phyloP scores from a whole-genome alignment of 2,888 invertebrate genomes.

The Tanytarsus gracilentus region DNA sequence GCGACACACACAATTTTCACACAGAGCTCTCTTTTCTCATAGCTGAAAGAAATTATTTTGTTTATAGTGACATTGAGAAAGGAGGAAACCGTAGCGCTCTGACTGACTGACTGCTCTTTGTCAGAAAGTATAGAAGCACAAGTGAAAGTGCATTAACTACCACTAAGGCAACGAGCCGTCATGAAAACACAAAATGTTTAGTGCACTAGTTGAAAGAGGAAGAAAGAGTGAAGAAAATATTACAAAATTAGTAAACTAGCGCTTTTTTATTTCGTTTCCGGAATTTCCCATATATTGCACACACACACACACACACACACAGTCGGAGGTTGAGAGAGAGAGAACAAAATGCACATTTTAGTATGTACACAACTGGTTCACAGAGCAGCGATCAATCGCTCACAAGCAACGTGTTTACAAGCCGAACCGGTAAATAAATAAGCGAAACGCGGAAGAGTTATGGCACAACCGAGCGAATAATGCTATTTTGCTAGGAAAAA shows the following conservation, averaged over 20 bases:
- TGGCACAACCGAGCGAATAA: too few species aligned
- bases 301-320: neutral
- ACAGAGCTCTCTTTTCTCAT: neutral
- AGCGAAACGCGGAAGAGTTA: slow-evolving; percentile 26
- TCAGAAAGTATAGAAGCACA: slow-evolving; percentile 1
- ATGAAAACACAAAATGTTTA: neutral
- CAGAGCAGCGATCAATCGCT: neutral
- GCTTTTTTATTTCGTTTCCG: slow-evolving; percentile 21
- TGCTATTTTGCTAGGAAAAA: neutral
- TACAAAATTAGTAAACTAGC: slow-evolving; percentile 21
- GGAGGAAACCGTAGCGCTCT: neutral
- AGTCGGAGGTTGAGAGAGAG: neutral
- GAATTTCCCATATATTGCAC: slow-evolving; percentile 16
- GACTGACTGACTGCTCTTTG: neutral
- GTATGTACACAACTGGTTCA: slow-evolving; percentile 9
- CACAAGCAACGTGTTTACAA: slow-evolving; percentile 3
- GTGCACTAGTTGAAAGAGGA: neutral
- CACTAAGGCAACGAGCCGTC: neutral
- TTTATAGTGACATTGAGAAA: too few species aligned
- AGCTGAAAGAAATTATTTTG: too few species aligned
- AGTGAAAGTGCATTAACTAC: slow-evolving; percentile 26
- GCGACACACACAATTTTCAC: neutral
- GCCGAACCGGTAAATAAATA: slow-evolving; percentile 22
- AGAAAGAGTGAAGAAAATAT: slow-evolving; percentile 7
- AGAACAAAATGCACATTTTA: slow-evolving; percentile 11